phyloP scores from a whole-genome alignment of 2,797 vertebrate species.

The Pseudocheirus occidentalis region DNA sequence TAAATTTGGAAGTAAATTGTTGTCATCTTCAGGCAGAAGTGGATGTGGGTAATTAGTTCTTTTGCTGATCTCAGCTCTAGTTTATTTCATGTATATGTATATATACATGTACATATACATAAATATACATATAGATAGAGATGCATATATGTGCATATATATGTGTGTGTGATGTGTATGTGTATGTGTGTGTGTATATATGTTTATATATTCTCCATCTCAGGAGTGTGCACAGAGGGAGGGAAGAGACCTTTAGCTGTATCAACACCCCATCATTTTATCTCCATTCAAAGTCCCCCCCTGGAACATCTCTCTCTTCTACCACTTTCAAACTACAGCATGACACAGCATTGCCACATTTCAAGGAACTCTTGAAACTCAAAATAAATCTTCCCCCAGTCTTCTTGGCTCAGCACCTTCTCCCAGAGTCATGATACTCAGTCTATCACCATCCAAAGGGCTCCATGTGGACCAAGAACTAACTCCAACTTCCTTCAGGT shows the following conservation, averaged over 20 bases:
- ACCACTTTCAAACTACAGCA: background rate
- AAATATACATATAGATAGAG: too few relatives aligned
- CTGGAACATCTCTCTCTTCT: background rate
- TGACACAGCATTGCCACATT: background rate
- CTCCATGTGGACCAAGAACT: background rate
- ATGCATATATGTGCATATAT: too few relatives aligned
- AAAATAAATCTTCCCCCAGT: background rate
- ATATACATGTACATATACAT: too few relatives aligned
- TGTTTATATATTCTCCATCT: background rate
- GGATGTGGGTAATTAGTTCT: background rate
- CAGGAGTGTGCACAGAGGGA: background rate
- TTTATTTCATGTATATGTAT: background rate
- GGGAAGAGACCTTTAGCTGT: background rate
- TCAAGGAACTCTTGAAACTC: background rate
- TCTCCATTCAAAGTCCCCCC: background rate
- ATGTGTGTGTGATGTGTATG: too few relatives aligned
- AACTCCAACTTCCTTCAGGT: background rate
- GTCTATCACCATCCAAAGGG: background rate
- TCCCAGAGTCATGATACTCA: background rate
- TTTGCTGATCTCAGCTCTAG: background rate
- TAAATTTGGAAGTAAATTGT: background rate
- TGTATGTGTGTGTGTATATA: too few relatives aligned
- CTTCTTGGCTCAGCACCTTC: background rate
- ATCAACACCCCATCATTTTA: background rate
- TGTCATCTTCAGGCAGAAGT: background rate